Conservation (phyloP, 2,113 vertebrate species). For the Panurus biarmicus region DNA sequence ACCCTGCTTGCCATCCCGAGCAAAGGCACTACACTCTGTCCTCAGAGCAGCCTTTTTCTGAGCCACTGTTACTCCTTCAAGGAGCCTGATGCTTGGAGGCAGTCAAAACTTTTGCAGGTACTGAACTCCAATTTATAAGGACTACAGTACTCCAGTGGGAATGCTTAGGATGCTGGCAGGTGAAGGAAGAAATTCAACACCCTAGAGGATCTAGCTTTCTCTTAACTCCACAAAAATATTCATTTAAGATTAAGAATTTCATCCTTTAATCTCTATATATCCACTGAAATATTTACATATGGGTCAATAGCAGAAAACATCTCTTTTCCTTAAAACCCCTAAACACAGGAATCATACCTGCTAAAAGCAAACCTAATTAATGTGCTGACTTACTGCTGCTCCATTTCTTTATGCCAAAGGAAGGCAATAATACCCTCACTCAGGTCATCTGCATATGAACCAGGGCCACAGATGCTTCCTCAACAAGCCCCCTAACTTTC, state of each 20-base stretch:
- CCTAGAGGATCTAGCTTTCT: background rate
- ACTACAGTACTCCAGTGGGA: background rate
- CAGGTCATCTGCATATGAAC: background rate
- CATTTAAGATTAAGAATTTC: background rate
- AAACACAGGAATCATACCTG: background rate
- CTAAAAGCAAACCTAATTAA: background rate
- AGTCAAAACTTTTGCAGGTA: background rate
- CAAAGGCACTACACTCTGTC: background rate
- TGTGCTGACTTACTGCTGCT: background rate
- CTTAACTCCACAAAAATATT: background rate
- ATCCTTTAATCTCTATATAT: background rate
- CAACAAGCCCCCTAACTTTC: background rate
- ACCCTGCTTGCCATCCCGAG: fast-evolving
- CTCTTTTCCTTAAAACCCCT: background rate
- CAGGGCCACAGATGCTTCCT: background rate
- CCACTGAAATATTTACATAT: background rate
- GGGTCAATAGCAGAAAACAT: background rate
- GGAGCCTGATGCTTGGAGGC: background rate
- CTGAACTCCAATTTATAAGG: background rate
- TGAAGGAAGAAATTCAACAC: background rate
- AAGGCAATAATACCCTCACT: background rate
- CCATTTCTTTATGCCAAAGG: background rate
- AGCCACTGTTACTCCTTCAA: background rate
- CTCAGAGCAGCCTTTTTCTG: background rate
- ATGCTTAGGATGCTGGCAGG: background rate